Evolutionary conservation across 2,113 vertebrate genomes (phyloP).

Genomic region (Lichenostomus cassidix): DNA sequence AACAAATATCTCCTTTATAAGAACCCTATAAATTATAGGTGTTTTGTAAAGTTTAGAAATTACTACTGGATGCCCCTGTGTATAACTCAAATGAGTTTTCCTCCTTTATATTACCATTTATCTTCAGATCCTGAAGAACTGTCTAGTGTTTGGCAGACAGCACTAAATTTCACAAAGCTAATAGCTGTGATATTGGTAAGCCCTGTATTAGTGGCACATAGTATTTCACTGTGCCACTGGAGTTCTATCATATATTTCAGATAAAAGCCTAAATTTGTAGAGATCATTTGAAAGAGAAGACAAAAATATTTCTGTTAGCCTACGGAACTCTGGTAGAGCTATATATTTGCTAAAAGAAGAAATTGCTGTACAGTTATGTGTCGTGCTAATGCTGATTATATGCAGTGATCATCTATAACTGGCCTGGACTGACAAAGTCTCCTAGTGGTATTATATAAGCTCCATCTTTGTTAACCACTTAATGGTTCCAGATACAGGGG

Average conservation of each 20-base stretch:
- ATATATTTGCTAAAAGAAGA: background rate
- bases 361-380: background rate
- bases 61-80: background rate
- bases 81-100: background rate
- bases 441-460: background rate
- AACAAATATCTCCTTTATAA: background rate
- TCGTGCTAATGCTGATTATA: background rate
- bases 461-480: background rate
- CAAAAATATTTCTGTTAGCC: background rate
- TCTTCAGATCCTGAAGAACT: slow-evolving; percentile 8
- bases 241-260: background rate
- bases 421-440: background rate
- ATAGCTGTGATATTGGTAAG: background rate
- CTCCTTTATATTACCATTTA: slow-evolving; percentile 12
- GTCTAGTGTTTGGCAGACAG: background rate
- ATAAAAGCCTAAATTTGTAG: background rate
- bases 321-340: background rate
- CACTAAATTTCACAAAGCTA: slow-evolving; percentile 14
- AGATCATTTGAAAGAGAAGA: background rate
- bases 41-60: slow-evolving; percentile 1
- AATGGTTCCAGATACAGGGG: background rate
- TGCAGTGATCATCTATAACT: background rate
- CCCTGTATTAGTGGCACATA: background rate
- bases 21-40: background rate
- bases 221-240: background rate